These are phyloP conservation scores for Holothuria leucospilota DNA, from an alignment of 53 echinoderm and acorn worm genomes.

Conservation along the genomic window DNA sequence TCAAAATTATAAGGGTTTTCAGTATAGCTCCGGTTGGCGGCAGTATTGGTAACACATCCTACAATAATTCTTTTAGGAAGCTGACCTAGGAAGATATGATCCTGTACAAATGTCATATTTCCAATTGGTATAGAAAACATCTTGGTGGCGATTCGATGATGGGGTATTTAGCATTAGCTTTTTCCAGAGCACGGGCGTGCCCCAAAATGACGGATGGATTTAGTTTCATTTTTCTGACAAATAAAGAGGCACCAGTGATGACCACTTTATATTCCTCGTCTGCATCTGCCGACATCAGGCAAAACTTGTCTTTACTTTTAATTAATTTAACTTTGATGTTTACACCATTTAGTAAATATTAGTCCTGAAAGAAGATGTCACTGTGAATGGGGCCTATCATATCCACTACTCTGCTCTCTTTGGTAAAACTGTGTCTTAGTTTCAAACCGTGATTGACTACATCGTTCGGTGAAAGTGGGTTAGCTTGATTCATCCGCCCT, in stretches of 20 bases:
- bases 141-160: neutral
- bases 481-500: constrained; percentile 28
- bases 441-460: neutral
- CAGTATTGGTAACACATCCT: constrained; percentile 55
- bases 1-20: constrained; percentile 58
- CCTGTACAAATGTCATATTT: constrained; percentile 7
- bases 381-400: constrained; percentile 51
- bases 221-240: constrained; percentile 50
- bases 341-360: constrained; percentile 67
- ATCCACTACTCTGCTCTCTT: constrained; percentile 36
- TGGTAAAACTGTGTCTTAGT: constrained; percentile 20
- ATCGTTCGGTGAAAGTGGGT: neutral
- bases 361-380: constrained; percentile 76
- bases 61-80: constrained; percentile 56
- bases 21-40: constrained; percentile 58
- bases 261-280: constrained; percentile 61
- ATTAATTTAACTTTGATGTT: constrained; percentile 74
- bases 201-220: constrained; percentile 69
- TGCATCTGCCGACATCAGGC: constrained; percentile 68
- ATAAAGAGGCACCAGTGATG: constrained; percentile 63
- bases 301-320: constrained; percentile 69
- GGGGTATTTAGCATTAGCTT: constrained; percentile 68
- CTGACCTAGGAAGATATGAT: constrained; percentile 22
- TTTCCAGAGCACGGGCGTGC: constrained; percentile 55
- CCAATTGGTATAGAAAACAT: neutral